These are phyloP conservation scores for Poeciliopsis prolifica DNA, from an alignment of 2,113 vertebrate species.

Conservation along the genomic window DNA sequence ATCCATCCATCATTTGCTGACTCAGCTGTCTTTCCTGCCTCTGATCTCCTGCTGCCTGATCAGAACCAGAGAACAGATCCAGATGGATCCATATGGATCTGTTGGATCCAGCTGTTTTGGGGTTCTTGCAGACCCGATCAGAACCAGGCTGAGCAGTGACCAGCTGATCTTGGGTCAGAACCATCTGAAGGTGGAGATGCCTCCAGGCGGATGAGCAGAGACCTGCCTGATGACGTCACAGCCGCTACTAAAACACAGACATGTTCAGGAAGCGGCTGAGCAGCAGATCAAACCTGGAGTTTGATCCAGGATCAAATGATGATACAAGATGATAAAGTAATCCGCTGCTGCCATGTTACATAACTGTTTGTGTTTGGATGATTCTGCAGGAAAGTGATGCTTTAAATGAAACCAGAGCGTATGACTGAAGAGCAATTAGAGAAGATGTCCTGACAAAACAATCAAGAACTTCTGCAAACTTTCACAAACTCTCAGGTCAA, in stretches of 20 bases:
- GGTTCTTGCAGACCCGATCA: constrained; percentile 57
- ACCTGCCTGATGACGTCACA: constrained; percentile 23
- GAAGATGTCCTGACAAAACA: too few species aligned
- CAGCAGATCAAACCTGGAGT: not conserved
- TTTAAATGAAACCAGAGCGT: not conserved
- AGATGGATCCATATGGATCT: too few species aligned
- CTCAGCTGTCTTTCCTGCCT: not conserved
- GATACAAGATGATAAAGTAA: not conserved
- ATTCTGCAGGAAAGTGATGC: not conserved
- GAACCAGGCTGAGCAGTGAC: constrained; percentile 28
- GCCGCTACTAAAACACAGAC: constrained; percentile 17
- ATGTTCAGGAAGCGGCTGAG: constrained; percentile 37
- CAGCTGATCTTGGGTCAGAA: constrained; percentile 55
- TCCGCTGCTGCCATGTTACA: not conserved
- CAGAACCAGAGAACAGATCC: not conserved
- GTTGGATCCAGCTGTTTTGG: constrained; percentile 7
- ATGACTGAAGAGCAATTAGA: not conserved
- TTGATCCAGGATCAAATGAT: not conserved
- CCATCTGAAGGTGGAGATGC: constrained; percentile 48
- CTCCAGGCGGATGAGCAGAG: constrained; percentile 28
- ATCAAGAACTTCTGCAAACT: not conserved
- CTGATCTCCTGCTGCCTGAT: not conserved
- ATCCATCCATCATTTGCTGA: too few species aligned
- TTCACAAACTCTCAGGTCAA: not conserved
- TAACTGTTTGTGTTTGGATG: not conserved